A percentile compares a stretch with the other conserved stretches of the same genome.
phyloP scores from a whole-genome alignment of 1,140 invertebrate species.

The Daktulosphaira vitifoliae region DNA sequence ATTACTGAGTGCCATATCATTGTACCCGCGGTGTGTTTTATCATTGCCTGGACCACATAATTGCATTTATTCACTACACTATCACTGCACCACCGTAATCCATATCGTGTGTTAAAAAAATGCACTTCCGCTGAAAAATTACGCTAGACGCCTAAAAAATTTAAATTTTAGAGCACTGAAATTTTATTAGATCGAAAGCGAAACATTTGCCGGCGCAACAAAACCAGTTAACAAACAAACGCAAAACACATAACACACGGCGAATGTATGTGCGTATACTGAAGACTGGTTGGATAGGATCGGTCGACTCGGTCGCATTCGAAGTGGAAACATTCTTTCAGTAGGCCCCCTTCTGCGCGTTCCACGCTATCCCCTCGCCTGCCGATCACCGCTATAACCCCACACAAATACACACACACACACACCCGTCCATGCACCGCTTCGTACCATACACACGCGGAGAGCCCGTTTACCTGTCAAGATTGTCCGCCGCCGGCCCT shows the following conservation, averaged over 20 bases:
- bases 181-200: too few species aligned
- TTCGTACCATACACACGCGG: neutral
- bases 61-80: neutral
- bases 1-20: slow-evolving; percentile 15
- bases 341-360: slow-evolving; percentile 31
- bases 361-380: slow-evolving; percentile 18
- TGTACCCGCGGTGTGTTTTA: neutral
- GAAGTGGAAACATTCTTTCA: slow-evolving; percentile 32
- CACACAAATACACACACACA: neutral
- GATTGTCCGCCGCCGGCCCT: slow-evolving; percentile 26
- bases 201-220: neutral
- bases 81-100: slow-evolving; percentile 23
- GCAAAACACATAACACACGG: neutral
- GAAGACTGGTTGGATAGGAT: slow-evolving; percentile 24
- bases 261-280: slow-evolving; percentile 22
- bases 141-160: too few species aligned
- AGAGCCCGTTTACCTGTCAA: slow-evolving; percentile 32
- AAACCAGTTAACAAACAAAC: neutral
- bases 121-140: too few species aligned
- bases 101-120: neutral
- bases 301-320: slow-evolving; percentile 6
- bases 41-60: neutral
- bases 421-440: neutral
- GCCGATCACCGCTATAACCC: neutral
- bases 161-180: too few species aligned